These are phyloP conservation scores for Oophaga pumilio DNA, from an alignment of 2,113 vertebrate species.

Conservation along the genomic window DNA sequence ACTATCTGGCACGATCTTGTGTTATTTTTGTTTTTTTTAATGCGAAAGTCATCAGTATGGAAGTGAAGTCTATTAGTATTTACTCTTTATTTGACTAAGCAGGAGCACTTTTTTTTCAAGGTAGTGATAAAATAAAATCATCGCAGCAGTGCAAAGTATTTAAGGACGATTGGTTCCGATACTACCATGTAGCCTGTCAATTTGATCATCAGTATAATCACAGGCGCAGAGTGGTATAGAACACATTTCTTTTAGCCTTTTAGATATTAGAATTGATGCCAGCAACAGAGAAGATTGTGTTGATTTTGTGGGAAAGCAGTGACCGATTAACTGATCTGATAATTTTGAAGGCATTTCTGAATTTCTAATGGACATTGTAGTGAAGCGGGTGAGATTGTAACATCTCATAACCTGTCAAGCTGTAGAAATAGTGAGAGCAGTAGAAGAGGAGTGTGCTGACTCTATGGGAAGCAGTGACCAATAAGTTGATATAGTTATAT, in stretches of 20 bases:
- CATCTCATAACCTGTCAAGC: no score
- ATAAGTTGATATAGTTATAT: no score
- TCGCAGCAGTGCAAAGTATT: not conserved
- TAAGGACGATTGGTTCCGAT: not conserved
- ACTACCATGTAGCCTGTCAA: not conserved
- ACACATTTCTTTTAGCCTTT: not conserved
- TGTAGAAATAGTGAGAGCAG: no score
- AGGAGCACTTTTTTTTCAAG: not conserved
- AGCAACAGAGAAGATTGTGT: not conserved
- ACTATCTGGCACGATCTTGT: slow-evolving; percentile 27
- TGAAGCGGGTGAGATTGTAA: no score
- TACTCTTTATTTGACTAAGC: not conserved
- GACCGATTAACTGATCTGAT: not conserved
- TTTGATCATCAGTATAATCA: not conserved
- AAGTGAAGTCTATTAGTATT: not conserved
- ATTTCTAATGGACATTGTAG: no score
- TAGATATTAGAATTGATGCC: not conserved
- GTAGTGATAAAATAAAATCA: not conserved
- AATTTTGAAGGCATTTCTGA: no score
- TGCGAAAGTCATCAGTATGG: not conserved
- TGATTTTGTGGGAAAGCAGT: not conserved
- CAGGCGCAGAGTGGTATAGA: not conserved
- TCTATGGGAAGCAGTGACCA: no score
- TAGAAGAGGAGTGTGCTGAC: no score
- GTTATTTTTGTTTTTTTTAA: not conserved